Conservation (phyloP, 2,888 invertebrate genomes). For the Xestia rhomboidea region DNA sequence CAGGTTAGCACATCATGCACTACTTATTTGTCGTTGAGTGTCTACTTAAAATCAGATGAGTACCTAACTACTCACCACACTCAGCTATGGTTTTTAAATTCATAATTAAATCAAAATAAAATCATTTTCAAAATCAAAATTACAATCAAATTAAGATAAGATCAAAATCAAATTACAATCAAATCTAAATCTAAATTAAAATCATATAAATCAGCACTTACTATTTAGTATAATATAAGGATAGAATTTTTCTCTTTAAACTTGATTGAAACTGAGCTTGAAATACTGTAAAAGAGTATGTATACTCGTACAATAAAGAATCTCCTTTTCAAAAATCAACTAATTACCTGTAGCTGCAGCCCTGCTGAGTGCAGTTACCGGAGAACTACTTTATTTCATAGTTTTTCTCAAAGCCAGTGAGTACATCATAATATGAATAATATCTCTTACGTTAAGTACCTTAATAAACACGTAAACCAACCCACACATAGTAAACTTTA, state of each 20-base stretch:
- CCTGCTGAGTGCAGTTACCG: neutral
- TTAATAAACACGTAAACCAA: neutral
- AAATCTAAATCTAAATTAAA: no score
- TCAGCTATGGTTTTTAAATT: no score
- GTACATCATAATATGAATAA: neutral
- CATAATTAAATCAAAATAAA: no score
- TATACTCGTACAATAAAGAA: neutral
- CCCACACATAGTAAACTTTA: conserved; percentile 13
- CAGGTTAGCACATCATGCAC: no score
- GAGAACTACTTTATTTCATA: neutral
- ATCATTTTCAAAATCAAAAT: no score
- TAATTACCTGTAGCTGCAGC: neutral
- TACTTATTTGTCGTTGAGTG: no score
- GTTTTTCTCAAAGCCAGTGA: neutral
- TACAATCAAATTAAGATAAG: no score
- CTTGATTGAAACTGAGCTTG: neutral
- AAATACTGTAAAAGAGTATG: neutral
- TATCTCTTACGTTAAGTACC: neutral
- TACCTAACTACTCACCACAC: no score
- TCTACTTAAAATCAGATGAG: no score
- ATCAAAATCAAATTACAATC: no score
- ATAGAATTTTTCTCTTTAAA: neutral
- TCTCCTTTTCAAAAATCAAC: neutral
- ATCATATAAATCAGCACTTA: neutral
- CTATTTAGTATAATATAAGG: neutral